Base-by-base conservation (phyloP, 1,140 invertebrate species). In the Plectrocnemia conspersa region DNA sequence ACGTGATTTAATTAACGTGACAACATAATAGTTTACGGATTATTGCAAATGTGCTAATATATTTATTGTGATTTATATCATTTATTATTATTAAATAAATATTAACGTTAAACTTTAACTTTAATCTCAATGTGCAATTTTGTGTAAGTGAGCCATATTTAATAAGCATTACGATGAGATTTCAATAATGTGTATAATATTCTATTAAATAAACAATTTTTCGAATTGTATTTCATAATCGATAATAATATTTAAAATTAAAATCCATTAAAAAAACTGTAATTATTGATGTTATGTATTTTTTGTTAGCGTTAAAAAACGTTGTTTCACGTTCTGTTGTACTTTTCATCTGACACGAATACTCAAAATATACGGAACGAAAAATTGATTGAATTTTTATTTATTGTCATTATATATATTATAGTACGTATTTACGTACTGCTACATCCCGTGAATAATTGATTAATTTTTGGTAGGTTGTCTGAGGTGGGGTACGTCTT, bases 101-200 rank as follows among this genome's bases (percentile, higher is more conserved):
- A 35, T 42, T 52, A 52, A 53, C 47, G 42, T 49, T 56, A 41
- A 3, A 19, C 27, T 32, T 32, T 40, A 40, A 40, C 44, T 56
- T 24, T 56, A 50, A 38, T 61, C 54, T 61, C 45, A 54, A 61
- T 61, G 58, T 61, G 58, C 58, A 61, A 61, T 61, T 56, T 56
- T 32, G 45, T 56, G 23, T 50, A 56, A 60, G 54, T 47, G 33
- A 32, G 19, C 42, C 13, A 58, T 53, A 56, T 29, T 7, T 29
- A 29, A 29, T 29, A 7, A 29, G 6, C 6, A 29, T 2, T 40
- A 40, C 21, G 11, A 40, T 40, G 21, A 13, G 16, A 15, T 40
- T n/a, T n/a, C n/a, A n/a, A n/a, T n/a, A n/a, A n/a, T n/a, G n/a
- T n/a, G n/a, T n/a, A n/a, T n/a, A n/a, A n/a, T n/a, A n/a, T n/a